These are phyloP conservation scores for Lipotes vexillifer DNA, from an alignment of 2,113 vertebrate species.

Conservation along the genomic window DNA sequence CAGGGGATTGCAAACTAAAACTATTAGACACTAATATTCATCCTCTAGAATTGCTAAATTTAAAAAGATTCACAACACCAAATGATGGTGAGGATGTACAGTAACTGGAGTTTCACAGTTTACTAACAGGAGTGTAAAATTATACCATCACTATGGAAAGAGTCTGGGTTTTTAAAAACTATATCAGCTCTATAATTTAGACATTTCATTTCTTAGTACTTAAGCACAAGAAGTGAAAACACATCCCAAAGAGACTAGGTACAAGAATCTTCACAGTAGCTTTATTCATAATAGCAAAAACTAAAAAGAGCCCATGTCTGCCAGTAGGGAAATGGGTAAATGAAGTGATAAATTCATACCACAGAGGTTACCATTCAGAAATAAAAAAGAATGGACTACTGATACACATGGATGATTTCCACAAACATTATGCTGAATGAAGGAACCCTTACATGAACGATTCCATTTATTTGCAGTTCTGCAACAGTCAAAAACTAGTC, in stretches of 20 bases:
- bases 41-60: background rate
- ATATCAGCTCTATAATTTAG: background rate
- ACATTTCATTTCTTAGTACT: background rate
- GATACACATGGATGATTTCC: background rate
- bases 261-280: background rate
- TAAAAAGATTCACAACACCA: background rate
- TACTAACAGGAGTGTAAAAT: background rate
- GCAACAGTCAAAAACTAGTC: background rate
- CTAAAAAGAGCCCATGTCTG: background rate
- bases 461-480: background rate
- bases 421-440: background rate
- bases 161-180: background rate
- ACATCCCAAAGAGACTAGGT: background rate
- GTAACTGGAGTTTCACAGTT: background rate
- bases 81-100: background rate
- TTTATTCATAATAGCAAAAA: background rate
- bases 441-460: background rate
- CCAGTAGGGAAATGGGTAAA: background rate
- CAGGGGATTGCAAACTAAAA: background rate
- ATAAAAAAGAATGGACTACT: background rate
- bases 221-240: background rate
- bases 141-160: background rate
- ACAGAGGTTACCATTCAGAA: background rate
- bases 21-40: background rate
- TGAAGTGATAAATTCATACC: background rate